Conservation (phyloP, 2,797 vertebrate species). For the Florisuga fusca region DNA sequence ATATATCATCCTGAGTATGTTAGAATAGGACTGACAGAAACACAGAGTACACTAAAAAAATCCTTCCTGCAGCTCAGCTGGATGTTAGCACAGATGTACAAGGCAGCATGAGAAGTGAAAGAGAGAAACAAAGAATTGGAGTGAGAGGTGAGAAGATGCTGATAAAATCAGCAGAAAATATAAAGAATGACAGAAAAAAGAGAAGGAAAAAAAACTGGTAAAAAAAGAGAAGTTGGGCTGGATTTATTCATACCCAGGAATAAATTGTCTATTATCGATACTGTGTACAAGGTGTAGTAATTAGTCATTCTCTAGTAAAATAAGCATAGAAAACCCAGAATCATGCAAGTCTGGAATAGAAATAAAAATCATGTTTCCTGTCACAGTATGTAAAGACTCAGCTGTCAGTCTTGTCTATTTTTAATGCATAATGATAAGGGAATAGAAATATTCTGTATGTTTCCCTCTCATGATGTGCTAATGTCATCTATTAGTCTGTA, state of each 20-base stretch:
- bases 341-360: neutral
- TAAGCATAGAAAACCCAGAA: neutral
- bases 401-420: neutral
- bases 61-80: neutral
- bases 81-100: neutral
- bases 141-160: neutral
- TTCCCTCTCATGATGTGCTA: neutral
- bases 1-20: neutral
- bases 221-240: neutral
- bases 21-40: constrained; percentile 2
- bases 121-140: constrained; percentile 20
- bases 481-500: neutral
- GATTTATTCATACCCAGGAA: neutral
- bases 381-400: neutral
- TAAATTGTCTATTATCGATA: neutral
- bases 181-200: neutral
- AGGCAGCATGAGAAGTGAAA: neutral
- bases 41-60: neutral
- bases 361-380: neutral
- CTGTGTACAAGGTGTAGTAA: neutral
- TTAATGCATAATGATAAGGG: neutral
- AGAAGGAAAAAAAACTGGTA: neutral
- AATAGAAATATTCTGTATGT: neutral
- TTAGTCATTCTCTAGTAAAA: neutral
- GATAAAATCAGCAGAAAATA: constrained; percentile 3